These are phyloP conservation scores for Chalcis sispes DNA, from an alignment of 2,888 invertebrate genomes.

Conservation along the genomic window DNA sequence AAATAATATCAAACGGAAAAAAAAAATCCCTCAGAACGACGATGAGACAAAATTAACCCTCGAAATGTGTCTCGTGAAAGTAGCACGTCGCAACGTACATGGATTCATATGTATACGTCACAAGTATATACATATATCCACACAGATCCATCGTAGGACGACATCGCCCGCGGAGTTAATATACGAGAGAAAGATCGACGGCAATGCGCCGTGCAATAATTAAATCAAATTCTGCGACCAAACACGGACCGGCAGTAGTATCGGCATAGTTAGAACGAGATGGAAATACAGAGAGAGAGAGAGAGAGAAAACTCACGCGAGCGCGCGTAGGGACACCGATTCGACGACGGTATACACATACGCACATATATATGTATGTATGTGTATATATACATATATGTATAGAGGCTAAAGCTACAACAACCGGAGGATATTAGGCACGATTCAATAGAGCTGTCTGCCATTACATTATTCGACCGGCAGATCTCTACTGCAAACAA, in stretches of 20 bases:
- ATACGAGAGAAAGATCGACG: constrained; percentile 21
- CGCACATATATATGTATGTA: constrained; percentile 57
- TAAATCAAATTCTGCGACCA: constrained; percentile 70
- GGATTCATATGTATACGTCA: too few relatives aligned
- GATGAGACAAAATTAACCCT: constrained; percentile 11
- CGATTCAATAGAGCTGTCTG: constrained; percentile 72
- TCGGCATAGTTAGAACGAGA: not conserved
- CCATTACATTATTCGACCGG: constrained; percentile 73
- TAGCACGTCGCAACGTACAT: not conserved
- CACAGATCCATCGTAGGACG: not conserved
- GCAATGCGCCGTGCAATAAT: constrained; percentile 61
- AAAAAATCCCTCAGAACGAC: too few relatives aligned
- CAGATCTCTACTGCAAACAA: constrained; percentile 74
- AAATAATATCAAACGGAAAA: too few relatives aligned
- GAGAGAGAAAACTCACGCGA: too few relatives aligned
- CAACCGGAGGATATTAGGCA: constrained; percentile 74
- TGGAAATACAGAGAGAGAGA: too few relatives aligned
- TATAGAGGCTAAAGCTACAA: too few relatives aligned
- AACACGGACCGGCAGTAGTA: constrained; percentile 50
- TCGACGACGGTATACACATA: constrained; percentile 32
- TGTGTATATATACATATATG: too few relatives aligned
- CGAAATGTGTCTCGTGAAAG: not conserved
- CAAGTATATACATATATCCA: too few relatives aligned
- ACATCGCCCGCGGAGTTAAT: constrained; percentile 56
- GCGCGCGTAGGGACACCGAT: constrained; percentile 50